phyloP scores from a whole-genome alignment of 1,140 invertebrate species.

The Macrobrachium nipponense region DNA sequence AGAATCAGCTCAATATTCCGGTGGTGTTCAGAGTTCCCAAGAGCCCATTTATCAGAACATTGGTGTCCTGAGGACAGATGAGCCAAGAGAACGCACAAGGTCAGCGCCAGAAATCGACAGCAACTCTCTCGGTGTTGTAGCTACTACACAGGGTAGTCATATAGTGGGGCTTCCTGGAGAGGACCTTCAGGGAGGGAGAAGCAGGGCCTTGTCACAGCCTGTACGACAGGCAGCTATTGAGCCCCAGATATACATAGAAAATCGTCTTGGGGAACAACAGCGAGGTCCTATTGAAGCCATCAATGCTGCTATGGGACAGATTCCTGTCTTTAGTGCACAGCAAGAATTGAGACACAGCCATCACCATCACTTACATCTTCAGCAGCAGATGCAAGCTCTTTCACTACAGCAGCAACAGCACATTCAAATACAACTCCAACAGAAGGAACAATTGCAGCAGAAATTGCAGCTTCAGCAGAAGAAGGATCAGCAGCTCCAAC shows the following conservation, averaged over 20 bases:
- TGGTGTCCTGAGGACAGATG: conserved; percentile 68
- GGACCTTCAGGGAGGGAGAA: conserved; percentile 31
- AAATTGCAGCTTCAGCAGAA: conserved; percentile 41
- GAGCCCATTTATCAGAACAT: conserved; percentile 86
- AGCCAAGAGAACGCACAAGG: conserved; percentile 37
- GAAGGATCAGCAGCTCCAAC: conserved; percentile 29
- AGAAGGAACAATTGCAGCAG: conserved; percentile 32
- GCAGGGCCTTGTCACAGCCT: conserved; percentile 49
- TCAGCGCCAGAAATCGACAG: conserved; percentile 55
- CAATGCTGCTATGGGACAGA: conserved; percentile 53
- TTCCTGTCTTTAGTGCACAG: conserved; percentile 55
- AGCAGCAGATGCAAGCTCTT: conserved; percentile 57
- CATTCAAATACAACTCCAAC: conserved; percentile 21
- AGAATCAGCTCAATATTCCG: conserved; percentile 11
- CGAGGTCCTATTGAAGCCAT: conserved; percentile 56
- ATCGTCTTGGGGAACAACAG: conserved; percentile 50
- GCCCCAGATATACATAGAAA: conserved; percentile 46
- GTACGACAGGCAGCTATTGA: conserved; percentile 46
- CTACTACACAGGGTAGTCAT: conserved; percentile 12
- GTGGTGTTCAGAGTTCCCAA: conserved; percentile 54
- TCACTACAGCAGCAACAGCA: conserved; percentile 44
- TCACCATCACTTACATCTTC: conserved; percentile 50
- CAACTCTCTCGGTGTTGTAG: conserved; percentile 25
- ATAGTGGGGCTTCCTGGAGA: conserved; percentile 28
- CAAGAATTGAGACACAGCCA: conserved; percentile 56